These are phyloP conservation scores for Pogonomyrmex californicus DNA, from an alignment of 1,140 invertebrate genomes.

Conservation along the genomic window DNA sequence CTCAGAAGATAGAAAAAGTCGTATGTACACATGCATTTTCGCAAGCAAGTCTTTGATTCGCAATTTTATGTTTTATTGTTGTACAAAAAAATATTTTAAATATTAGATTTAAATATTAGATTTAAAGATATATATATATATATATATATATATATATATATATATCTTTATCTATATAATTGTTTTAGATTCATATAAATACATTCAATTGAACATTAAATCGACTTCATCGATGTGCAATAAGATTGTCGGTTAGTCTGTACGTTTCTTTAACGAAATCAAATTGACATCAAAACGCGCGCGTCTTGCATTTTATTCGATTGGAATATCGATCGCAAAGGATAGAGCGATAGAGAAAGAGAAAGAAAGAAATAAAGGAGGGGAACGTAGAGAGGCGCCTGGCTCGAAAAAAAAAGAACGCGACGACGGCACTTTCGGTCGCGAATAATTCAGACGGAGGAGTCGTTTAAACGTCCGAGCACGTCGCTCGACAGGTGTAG, in stretches of 20 bases:
- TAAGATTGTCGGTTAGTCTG: slow-evolving; percentile 19
- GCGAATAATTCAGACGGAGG: slow-evolving; percentile 77
- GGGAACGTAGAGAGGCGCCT: slow-evolving; percentile 58
- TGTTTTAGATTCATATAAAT: not conserved
- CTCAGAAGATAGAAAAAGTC: too few species aligned
- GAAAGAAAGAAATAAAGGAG: not conserved
- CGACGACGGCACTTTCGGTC: slow-evolving; percentile 68
- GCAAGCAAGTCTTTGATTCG: too few species aligned
- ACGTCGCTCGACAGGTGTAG: slow-evolving; percentile 78
- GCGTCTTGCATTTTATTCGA: slow-evolving; percentile 49
- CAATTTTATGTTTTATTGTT: too few species aligned
- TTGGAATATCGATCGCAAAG: slow-evolving; percentile 32
- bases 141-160: too few species aligned
- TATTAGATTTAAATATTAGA: too few species aligned
- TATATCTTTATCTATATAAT: too few species aligned
- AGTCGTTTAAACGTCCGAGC: slow-evolving; percentile 76
- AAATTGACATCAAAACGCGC: slow-evolving; percentile 37
- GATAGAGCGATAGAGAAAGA: not conserved
- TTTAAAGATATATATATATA: too few species aligned
- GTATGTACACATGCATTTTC: too few species aligned
- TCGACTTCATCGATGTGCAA: not conserved
- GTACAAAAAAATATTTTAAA: too few species aligned
- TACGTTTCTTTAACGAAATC: slow-evolving; percentile 37
- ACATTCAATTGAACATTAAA: slow-evolving; percentile 30
- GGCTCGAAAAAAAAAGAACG: slow-evolving; percentile 57